Evolutionary conservation across 2,113 vertebrate genomes (phyloP).

Genomic region (Rhabdornis inornatus): DNA sequence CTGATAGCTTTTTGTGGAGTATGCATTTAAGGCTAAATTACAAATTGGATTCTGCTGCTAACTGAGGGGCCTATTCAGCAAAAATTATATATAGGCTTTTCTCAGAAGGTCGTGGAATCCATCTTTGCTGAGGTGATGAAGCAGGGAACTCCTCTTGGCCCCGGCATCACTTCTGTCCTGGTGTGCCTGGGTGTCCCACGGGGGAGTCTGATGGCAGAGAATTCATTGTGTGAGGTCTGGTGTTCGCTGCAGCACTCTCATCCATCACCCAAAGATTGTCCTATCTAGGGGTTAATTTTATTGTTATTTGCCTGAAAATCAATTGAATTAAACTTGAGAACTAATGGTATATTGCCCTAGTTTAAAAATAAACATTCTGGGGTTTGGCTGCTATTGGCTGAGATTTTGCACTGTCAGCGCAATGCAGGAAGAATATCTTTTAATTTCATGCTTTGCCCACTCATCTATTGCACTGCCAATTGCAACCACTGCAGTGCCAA

Average conservation of each 20-base stretch:
- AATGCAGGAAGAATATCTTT: background rate
- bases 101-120: conserved; percentile 52
- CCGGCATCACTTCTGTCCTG: background rate
- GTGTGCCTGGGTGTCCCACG: background rate
- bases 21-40: conserved; percentile 72
- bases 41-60: conserved; percentile 75
- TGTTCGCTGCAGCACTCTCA: background rate
- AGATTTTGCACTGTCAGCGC: background rate
- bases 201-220: background rate
- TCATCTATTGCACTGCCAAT: conserved; percentile 39
- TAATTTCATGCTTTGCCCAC: conserved; percentile 47
- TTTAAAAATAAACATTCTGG: conserved; percentile 42
- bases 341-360: conserved; percentile 26
- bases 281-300: background rate
- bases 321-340: conserved; percentile 45
- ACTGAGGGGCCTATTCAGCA: conserved; percentile 63
- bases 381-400: background rate
- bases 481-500: conserved; percentile 32
- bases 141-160: conserved; percentile 32
- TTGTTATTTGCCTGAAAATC: conserved; percentile 46
- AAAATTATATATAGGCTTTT: conserved; percentile 55
- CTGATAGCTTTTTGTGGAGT: conserved; percentile 60
- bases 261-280: background rate
- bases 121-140: background rate
- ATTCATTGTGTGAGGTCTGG: background rate